Base-by-base conservation (phyloP, 2,113 vertebrate species). In the Leptosomus discolor region DNA sequence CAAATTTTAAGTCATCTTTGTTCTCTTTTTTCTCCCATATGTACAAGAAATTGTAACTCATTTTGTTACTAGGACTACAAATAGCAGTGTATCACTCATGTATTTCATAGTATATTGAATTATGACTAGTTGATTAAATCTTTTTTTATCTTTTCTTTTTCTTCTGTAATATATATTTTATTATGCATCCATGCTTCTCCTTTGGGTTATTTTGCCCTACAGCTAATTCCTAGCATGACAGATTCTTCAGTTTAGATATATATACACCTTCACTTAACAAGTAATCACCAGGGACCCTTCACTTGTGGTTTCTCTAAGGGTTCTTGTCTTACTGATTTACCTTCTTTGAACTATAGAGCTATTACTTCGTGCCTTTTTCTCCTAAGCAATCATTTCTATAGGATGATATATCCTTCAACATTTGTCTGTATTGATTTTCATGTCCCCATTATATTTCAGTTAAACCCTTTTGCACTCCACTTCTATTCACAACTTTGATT, bases 341-440 rank as follows among this genome's bases (percentile, higher is more conserved):
- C 13, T 81, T 84, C 41, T 88, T 84, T 70, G 37, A 89, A 67
- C 27, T 78, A 26, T 71, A 69, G 69, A 53, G 18, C 6, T 73
- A 22, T 58, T 85, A 39, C 10, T 8, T 67, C 57, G 51, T 60
- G 74, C 17, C 3, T 76, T 86, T 54, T 93, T 60, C 48, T 91
- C 39, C n/a, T 71, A 58, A 92, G 5, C 22, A 80, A 63, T 67
- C 30, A 8, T 73, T 91, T 81, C 21, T 78, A 27, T 20, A 43
- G 46, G 21, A 60, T 29, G 18, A 74, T 67, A 76, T 50, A 91
- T 53, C 51, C 43, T 84, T 88, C 70, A 94, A 26, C n/a, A 58
- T 80, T 95, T 93, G 57, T 60, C 64, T 92, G 21, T 57, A 84
- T 71, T 86, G 85, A 93, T 94, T 93, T 88, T 93, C 9, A 68